These are phyloP conservation scores for Sciaenops ocellatus DNA, from an alignment of 2,797 vertebrate genomes.

Conservation along the genomic window DNA sequence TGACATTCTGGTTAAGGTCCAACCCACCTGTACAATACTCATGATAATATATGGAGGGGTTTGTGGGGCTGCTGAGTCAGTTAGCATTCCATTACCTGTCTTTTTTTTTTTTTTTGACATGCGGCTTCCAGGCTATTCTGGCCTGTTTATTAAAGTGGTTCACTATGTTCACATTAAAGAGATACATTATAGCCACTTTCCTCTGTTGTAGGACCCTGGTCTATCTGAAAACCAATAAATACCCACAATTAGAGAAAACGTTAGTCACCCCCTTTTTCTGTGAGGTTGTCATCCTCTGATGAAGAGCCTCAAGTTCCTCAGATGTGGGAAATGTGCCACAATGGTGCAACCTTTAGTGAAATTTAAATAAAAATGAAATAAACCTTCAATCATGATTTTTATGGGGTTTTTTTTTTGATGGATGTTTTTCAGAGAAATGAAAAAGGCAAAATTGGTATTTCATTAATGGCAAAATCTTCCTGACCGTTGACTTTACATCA, in stretches of 20 bases:
- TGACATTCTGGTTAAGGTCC: constrained; percentile 77
- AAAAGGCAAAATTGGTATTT: neutral
- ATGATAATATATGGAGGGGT: constrained; percentile 72
- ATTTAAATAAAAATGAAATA: neutral
- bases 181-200: constrained; percentile 55
- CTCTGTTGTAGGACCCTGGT: constrained; percentile 53
- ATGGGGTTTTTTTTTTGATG: neutral
- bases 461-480: constrained; percentile 1
- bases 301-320: neutral
- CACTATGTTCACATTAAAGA: constrained; percentile 62
- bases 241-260: constrained; percentile 44
- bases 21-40: constrained; percentile 75
- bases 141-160: constrained; percentile 54
- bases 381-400: neutral
- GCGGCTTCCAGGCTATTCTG: constrained; percentile 34
- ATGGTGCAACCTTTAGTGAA: neutral
- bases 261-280: constrained; percentile 10
- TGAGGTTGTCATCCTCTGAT: constrained; percentile 16
- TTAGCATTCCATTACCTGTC: constrained; percentile 51
- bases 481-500: neutral
- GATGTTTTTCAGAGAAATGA: constrained; percentile 2
- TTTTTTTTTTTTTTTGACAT: constrained; percentile 55
- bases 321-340: constrained; percentile 37
- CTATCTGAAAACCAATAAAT: constrained; percentile 62
- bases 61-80: constrained; percentile 66